Conservation (phyloP, 2,797 vertebrate species). For the Fundulus diaphanus region DNA sequence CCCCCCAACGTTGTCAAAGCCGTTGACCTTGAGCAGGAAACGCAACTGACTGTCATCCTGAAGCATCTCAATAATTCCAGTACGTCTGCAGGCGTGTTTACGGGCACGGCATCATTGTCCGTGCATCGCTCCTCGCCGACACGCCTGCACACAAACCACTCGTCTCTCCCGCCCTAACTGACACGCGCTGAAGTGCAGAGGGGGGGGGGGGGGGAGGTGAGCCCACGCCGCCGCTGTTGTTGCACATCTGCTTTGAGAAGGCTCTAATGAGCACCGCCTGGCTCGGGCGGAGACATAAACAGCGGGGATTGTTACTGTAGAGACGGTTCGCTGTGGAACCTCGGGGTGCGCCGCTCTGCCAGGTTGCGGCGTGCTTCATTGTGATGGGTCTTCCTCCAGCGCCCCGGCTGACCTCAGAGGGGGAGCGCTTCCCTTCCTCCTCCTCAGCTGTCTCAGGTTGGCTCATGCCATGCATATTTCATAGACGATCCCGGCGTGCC, state of each 20-base stretch:
- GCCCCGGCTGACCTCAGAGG: constrained; percentile 52
- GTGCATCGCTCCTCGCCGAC: constrained; percentile 18
- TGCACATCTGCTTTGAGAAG: constrained; percentile 31
- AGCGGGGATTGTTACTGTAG: constrained; percentile 35
- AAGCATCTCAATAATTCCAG: constrained; percentile 18
- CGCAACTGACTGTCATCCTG: constrained; percentile 36
- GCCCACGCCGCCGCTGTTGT: constrained; percentile 18
- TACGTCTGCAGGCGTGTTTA: constrained; percentile 16
- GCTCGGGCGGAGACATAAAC: constrained; percentile 26
- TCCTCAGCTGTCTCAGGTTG: constrained; percentile 38
- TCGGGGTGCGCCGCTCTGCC: constrained; percentile 19
- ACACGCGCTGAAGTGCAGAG: constrained; percentile 3
- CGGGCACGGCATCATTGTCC: constrained; percentile 22
- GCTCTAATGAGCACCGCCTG: constrained; percentile 50
- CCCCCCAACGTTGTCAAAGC: neutral
- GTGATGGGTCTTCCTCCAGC: constrained; percentile 59
- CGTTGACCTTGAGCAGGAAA: constrained; percentile 45
- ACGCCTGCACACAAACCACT: constrained; percentile 6
- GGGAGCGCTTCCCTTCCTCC: neutral
- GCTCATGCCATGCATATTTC: constrained; percentile 75
- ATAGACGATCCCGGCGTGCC: constrained; percentile 48
- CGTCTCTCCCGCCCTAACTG: constrained; percentile 2
- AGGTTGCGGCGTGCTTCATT: constrained; percentile 51
- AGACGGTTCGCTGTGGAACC: constrained; percentile 54
- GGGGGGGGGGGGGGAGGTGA: neutral